phyloP scores from a whole-genome alignment of 2,797 vertebrate species.

The Mycteria americana region DNA sequence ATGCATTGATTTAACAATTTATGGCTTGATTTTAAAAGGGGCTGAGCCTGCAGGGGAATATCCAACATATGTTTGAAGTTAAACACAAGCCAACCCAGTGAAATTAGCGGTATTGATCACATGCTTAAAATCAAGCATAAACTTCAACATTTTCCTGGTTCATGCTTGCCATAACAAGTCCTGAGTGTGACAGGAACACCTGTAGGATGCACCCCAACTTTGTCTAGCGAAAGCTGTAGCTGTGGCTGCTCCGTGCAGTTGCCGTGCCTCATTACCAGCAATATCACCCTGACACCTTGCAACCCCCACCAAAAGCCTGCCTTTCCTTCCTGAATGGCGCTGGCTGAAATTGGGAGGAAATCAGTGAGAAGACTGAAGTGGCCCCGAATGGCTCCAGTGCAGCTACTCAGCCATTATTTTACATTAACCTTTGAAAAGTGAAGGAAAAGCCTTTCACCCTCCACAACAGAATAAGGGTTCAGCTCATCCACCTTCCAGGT shows the following conservation, averaged over 20 bases:
- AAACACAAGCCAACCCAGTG: neutral
- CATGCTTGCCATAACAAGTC: neutral
- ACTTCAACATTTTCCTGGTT: neutral
- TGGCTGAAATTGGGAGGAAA: neutral
- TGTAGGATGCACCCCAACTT: neutral
- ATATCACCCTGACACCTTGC: neutral
- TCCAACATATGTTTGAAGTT: conserved; percentile 4
- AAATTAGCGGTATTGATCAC: conserved; percentile 3
- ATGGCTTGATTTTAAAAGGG: conserved; percentile 22
- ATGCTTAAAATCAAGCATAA: neutral
- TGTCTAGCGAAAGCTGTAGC: neutral
- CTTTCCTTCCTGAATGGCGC: neutral
- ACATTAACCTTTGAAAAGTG: neutral
- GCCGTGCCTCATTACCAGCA: neutral
- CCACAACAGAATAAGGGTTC: neutral
- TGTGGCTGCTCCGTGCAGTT: neutral
- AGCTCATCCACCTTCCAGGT: neutral
- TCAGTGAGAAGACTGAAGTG: neutral
- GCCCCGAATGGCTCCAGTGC: neutral
- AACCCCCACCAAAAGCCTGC: neutral
- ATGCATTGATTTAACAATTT: conserved; percentile 18
- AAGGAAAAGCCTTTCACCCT: neutral
- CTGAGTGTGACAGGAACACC: neutral
- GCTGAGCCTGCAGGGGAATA: neutral
- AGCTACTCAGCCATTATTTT: neutral